Percentiles rank a stretch among this genome's conserved stretches.
These are phyloP conservation scores for Lycocorax pyrrhopterus DNA, from an alignment of 2,113 vertebrate species.

Conservation along the genomic window DNA sequence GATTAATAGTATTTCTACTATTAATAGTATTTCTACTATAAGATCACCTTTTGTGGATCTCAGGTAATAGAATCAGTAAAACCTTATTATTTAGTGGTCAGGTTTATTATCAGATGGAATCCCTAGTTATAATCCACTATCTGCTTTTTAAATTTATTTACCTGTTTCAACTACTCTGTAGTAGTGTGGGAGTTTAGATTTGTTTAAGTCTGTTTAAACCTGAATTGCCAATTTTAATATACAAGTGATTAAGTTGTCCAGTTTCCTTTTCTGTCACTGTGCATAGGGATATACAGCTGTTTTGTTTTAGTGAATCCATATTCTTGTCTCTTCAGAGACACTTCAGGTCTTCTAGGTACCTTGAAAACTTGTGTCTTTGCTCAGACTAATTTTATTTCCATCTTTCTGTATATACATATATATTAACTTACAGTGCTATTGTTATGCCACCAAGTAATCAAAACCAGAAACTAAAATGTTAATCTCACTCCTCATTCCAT, in stretches of 20 bases:
- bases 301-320: background rate
- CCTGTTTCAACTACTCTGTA: background rate
- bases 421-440: background rate
- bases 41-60: constrained; percentile 23
- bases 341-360: background rate
- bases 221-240: background rate
- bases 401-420: background rate
- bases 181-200: background rate
- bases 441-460: background rate
- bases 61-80: constrained; percentile 31
- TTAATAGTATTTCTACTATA: background rate
- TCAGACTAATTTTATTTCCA: background rate
- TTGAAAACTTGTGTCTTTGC: background rate
- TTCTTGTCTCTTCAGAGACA: background rate
- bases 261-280: background rate
- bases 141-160: constrained; percentile 6
- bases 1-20: background rate
- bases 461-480: background rate
- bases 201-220: background rate
- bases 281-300: background rate
- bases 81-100: constrained; percentile 41
- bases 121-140: background rate
- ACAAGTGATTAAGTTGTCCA: background rate
- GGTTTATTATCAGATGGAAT: constrained; percentile 49
- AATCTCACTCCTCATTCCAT: background rate